phyloP scores from a whole-genome alignment of 2,888 invertebrate genomes.

The Osmoderma eremita region DNA sequence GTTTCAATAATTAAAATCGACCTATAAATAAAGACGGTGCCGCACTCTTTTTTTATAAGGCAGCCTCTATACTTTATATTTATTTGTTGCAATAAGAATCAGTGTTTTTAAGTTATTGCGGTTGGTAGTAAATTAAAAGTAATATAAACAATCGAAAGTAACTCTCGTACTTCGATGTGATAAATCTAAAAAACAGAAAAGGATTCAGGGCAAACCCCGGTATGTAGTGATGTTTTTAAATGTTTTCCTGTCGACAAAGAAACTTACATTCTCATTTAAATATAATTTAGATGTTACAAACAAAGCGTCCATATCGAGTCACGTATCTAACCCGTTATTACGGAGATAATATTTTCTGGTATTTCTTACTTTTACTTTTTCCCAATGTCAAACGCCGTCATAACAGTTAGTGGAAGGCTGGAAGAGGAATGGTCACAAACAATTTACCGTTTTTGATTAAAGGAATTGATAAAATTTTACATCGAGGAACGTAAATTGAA shows the following conservation, averaged over 20 bases:
- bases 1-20: too few species aligned
- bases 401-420: slow-evolving; percentile 12
- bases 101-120: too few species aligned
- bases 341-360: slow-evolving; percentile 27
- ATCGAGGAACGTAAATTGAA: not conserved
- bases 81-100: too few species aligned
- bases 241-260: not conserved
- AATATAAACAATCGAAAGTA: too few species aligned
- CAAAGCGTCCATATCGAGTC: not conserved
- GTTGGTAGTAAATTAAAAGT: too few species aligned
- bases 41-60: too few species aligned
- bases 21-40: too few species aligned
- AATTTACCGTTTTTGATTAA: slow-evolving; percentile 10
- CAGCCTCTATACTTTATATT: too few species aligned
- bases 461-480: not conserved
- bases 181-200: too few species aligned
- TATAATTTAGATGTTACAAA: not conserved
- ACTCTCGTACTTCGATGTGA: too few species aligned
- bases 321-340: slow-evolving; percentile 23
- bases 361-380: slow-evolving; percentile 34
- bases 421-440: not conserved
- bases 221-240: not conserved
- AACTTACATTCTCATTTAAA: not conserved
- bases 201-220: too few species aligned
- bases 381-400: slow-evolving; percentile 34